Evolutionary conservation across 2,113 vertebrate genomes (phyloP), one percentile per base, ranked within the genome.

Genomic region (Brachirus orientalis): DNA sequence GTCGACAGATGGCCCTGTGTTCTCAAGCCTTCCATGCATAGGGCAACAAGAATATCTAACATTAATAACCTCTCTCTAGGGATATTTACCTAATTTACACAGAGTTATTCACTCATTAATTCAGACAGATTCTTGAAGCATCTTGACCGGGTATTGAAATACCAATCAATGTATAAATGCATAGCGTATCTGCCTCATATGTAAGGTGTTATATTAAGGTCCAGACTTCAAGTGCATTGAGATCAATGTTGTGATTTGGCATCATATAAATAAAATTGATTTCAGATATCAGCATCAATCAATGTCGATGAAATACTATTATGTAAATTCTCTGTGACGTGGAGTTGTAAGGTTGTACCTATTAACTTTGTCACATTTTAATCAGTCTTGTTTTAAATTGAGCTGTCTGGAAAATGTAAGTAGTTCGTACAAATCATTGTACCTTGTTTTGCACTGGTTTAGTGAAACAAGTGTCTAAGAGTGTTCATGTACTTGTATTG

Each of bases 1-100:
- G 51, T 47, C 8, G 18, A 46, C 60, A 78, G 64, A 72, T 70
- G 63, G 64, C 64, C n/a, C 40, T 20, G 19, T 6, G 20, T 22
- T 60, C 43, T 73, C 38, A 2, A 40, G n/a, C 20, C 8, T 20
- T 28, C 11, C 20, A 33, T 16, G 6, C 2, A 18, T 17, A 10
- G 19, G 13, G 4, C n/a, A 17, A 1, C 7, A 28, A 16, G 10
- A 38, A 48, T 60, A 56, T 48, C n/a, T 3, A 37, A 12, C 45
- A 43, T 44, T 20, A 28, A 7, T 59, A 14, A 47, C 0, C 41
- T 48, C 10, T 53, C 40, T 54, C 7, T 16, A 2, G n/a, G 45
- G 17, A 52, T 37, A n/a, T 63, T 41, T 37, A 55, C n/a, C 19
- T 35, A 7, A 44, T 51, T 52, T 4, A 72, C 33, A 47, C 33